Conservation (phyloP, 2,888 invertebrate genomes). For the Dolichomitus sp. region DNA sequence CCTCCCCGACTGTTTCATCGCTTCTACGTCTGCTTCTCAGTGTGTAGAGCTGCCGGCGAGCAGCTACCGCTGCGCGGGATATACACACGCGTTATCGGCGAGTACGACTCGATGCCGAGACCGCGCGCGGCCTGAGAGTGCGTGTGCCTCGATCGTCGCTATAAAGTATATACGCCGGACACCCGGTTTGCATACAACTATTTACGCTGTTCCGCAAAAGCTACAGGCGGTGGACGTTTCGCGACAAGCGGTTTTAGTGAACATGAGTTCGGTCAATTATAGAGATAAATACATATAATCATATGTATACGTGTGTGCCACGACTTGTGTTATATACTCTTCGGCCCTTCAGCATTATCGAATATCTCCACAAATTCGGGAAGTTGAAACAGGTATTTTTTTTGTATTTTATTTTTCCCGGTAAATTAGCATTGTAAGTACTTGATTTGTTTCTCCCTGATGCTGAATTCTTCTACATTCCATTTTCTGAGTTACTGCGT, state of each 20-base stretch:
- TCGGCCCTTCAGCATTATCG: neutral
- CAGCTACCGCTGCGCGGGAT: conserved; percentile 17
- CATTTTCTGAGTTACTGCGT: neutral
- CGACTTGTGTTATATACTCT: neutral
- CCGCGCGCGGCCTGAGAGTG: conserved; percentile 19
- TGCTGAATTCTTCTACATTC: neutral
- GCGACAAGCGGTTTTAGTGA: neutral
- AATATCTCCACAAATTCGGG: neutral
- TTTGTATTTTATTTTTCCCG: neutral
- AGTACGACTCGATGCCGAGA: conserved; percentile 27
- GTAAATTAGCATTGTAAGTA: neutral
- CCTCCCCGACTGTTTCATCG: conserved; percentile 6
- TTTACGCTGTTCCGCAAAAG: neutral
- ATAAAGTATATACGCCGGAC: neutral
- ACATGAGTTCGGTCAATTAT: too few species aligned
- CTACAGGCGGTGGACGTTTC: neutral
- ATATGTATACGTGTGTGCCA: neutral
- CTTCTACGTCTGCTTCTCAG: conserved; percentile 2
- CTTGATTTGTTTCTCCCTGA: neutral
- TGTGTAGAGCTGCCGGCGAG: conserved; percentile 4
- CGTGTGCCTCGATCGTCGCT: neutral
- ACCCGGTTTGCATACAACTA: neutral
- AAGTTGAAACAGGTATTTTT: neutral
- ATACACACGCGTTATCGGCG: conserved; percentile 47
- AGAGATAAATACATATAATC: too few species aligned